Percentiles rank a stretch among this genome's conserved stretches.
Evolutionary conservation across 2,888 invertebrate species (phyloP).

Genomic region (Philereme vetulata): DNA sequence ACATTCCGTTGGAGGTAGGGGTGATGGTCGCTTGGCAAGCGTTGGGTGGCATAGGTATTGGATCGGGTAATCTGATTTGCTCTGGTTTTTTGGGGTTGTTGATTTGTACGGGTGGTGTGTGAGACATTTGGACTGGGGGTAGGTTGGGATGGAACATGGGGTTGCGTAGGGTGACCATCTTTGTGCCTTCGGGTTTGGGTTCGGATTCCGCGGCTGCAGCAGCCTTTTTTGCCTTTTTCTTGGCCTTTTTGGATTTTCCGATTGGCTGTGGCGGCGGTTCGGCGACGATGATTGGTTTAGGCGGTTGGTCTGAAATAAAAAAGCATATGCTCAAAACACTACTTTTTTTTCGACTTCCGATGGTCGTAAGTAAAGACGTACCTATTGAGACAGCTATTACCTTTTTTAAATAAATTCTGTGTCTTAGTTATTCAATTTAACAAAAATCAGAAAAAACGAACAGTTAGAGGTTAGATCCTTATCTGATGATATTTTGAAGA

Average conservation of each 20-base stretch:
- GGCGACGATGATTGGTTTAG: slow-evolving; percentile 59
- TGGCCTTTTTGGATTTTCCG: slow-evolving; percentile 73
- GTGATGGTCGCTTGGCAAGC: slow-evolving; percentile 80
- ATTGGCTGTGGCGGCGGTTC: slow-evolving; percentile 52
- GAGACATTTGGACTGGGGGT: slow-evolving; percentile 65
- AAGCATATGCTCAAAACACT: background rate
- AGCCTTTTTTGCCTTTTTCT: slow-evolving; percentile 78
- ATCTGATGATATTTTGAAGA: too few species aligned
- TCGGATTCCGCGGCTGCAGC: slow-evolving; percentile 61
- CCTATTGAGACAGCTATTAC: too few species aligned
- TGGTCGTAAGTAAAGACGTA: too few species aligned
- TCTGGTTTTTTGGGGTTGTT: slow-evolving; percentile 61
- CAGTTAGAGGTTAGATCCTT: too few species aligned
- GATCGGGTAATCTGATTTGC: slow-evolving; percentile 70
- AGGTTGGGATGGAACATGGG: slow-evolving; percentile 88
- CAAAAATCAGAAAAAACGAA: too few species aligned
- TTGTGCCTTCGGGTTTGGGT: slow-evolving; percentile 69
- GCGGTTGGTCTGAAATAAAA: slow-evolving; percentile 62
- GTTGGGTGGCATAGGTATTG: slow-evolving; percentile 75
- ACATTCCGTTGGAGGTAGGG: slow-evolving; percentile 87
- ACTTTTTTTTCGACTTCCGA: background rate
- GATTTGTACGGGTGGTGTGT: slow-evolving; percentile 19
- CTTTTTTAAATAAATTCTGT: too few species aligned
- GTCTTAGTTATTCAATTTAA: too few species aligned
- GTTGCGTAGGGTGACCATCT: slow-evolving; percentile 91